A percentile compares a stretch with the other conserved stretches of the same genome.
Conservation (phyloP, 2,888 invertebrate species). For the Chaetoderma sp. region DNA sequence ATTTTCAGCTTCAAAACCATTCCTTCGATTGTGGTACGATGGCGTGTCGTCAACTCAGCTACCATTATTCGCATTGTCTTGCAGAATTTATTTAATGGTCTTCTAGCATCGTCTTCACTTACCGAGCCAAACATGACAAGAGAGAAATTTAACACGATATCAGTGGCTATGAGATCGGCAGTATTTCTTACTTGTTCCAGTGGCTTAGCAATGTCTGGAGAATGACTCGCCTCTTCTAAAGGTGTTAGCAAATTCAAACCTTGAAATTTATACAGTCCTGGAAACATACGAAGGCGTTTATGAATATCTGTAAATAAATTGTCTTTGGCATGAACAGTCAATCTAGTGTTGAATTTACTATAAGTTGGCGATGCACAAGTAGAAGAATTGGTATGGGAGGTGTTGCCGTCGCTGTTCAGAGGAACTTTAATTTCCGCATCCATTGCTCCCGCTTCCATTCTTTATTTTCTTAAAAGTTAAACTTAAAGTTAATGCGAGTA, state of each 20-base stretch:
- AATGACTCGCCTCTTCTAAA: constrained; percentile 48
- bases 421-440: too few species aligned
- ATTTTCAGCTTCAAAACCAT: constrained; percentile 61
- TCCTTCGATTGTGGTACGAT: constrained; percentile 60
- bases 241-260: constrained; percentile 51
- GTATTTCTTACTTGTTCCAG: constrained; percentile 52
- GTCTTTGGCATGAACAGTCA: constrained; percentile 28
- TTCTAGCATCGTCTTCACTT: constrained; percentile 43
- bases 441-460: too few species aligned
- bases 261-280: constrained; percentile 42
- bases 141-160: constrained; percentile 53
- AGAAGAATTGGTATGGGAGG: too few species aligned
- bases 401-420: too few species aligned
- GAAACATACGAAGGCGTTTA: constrained; percentile 52
- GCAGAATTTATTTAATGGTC: constrained; percentile 53
- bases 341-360: too few species aligned
- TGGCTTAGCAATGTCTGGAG: constrained; percentile 44
- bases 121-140: too few species aligned
- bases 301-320: constrained; percentile 56
- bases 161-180: constrained; percentile 54
- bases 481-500: too few species aligned
- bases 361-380: too few species aligned
- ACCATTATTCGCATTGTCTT: constrained; percentile 66
- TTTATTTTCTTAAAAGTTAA: too few species aligned
- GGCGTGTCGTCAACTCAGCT: constrained; percentile 58